phyloP scores from a whole-genome alignment of 2,113 vertebrate species.

The Oophaga pumilio region DNA sequence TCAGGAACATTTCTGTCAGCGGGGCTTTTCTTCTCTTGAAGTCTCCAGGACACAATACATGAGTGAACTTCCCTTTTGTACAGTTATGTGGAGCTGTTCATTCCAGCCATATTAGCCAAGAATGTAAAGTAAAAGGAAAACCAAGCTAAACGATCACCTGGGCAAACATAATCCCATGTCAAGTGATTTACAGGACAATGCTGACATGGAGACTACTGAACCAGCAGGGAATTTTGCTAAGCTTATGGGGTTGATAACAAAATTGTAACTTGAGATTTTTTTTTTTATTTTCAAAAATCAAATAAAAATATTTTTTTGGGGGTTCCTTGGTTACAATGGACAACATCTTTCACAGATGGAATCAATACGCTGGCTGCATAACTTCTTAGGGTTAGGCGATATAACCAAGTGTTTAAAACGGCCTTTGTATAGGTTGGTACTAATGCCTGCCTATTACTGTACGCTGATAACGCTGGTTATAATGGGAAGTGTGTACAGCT shows the following conservation, averaged over 20 bases:
- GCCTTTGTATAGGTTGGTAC: background rate
- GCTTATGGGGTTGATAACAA: slow-evolving; percentile 12
- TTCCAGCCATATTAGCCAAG: slow-evolving; percentile 35
- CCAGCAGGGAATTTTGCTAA: background rate
- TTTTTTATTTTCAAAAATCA: background rate
- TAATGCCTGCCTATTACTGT: background rate
- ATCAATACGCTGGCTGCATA: background rate
- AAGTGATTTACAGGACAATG: slow-evolving; percentile 5
- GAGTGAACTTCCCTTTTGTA: slow-evolving; percentile 32
- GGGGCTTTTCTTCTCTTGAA: slow-evolving; percentile 36
- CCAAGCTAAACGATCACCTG: slow-evolving; percentile 21
- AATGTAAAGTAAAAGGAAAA: slow-evolving; percentile 27
- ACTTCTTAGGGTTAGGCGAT: background rate
- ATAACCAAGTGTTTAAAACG: background rate
- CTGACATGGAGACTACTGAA: slow-evolving; percentile 15
- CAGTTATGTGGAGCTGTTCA: slow-evolving; percentile 36
- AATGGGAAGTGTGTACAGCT: background rate
- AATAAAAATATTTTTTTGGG: slow-evolving; percentile 33
- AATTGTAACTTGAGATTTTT: slow-evolving; percentile 18
- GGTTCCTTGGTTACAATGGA: slow-evolving; percentile 32
- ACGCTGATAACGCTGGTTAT: background rate
- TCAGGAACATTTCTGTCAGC: slow-evolving; percentile 54
- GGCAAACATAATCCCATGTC: background rate
- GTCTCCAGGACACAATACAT: slow-evolving; percentile 20
- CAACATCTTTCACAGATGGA: slow-evolving; percentile 14